Base-by-base conservation (phyloP, 1,140 invertebrate genomes). In the Ceratina japonica region DNA sequence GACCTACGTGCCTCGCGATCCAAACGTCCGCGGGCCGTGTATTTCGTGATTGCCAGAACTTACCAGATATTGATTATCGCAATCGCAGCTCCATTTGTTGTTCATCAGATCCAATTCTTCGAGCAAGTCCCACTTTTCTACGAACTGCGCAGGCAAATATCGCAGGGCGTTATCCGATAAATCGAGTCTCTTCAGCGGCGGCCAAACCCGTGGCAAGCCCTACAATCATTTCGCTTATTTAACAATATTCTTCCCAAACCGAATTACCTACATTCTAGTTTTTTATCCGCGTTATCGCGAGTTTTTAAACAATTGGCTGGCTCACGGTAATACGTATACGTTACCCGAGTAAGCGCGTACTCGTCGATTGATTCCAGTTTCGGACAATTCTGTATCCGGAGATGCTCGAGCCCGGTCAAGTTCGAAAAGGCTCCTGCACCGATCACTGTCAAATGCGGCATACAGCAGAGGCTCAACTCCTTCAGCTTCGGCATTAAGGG, bases 71-170 rank as follows among this genome's bases (percentile, higher is more conserved):
- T 95, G 94, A 82, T 96, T 96, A 61, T 94, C 93, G 83, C 94
- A 95, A 89, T 97, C 96, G 86, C 96, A 97, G 44, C 93, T 91
- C 95, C 94, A 97, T 1, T 95, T 94, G 89, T 97, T 97, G 68
- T 94, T 93, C 54, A 92, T 92, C 18, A 97, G 91, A 83, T 96
- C 94, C 51, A 97, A 85, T 68, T 92, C 91, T 24, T 93, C 90
- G 15, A 97, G 87, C 24, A 92, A 90, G 81, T 96, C 95, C 96
- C 96, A 97, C 74, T 94, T 92, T 27, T 91, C 91, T 0, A 96
- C 75, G 3, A 96, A 88, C 51, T 83, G 85, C 24, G 90, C 89
- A 63, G 95, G 94, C 24, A 97, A 87, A 79, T 93, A 93, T 3
- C 93, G 90, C 16, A 97, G 86, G 76, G 95, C 94, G 89, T 96